Evolutionary conservation across 1,140 invertebrate species (phyloP).

Genomic region (Goniozus legneri): DNA sequence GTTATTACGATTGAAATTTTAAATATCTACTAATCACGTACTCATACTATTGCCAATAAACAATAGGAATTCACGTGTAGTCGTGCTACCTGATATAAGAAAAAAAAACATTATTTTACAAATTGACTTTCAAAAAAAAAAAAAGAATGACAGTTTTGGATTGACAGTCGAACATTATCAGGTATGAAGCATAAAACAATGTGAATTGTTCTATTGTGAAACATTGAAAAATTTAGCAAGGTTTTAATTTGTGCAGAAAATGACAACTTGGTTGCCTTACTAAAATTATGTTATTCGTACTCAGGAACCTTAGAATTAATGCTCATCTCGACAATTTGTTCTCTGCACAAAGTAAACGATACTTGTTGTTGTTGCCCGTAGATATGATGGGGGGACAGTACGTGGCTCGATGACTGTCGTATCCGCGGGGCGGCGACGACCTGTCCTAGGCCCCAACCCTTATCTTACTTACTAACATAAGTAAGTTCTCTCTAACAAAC

Average conservation of each 20-base stretch:
- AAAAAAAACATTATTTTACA: no score
- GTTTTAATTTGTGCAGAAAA: slow-evolving; percentile 55
- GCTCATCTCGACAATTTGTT: slow-evolving; percentile 48
- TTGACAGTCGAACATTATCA: no score
- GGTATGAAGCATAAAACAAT: slow-evolving; percentile 9
- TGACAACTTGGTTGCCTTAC: no score
- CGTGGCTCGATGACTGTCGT: slow-evolving; percentile 58
- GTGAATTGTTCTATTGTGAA: slow-evolving; percentile 12
- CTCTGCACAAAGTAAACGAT: slow-evolving; percentile 55
- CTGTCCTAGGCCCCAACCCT: slow-evolving; percentile 57
- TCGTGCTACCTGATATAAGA: no score
- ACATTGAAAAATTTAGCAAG: slow-evolving; percentile 40
- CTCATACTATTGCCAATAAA: not conserved
- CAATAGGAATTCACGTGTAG: not conserved
- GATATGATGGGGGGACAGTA: slow-evolving; percentile 58
- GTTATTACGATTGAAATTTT: not conserved
- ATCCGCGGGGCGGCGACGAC: slow-evolving; percentile 56
- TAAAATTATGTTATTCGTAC: no score
- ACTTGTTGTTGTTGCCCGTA: slow-evolving; percentile 55
- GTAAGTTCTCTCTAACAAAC: slow-evolving; percentile 57
- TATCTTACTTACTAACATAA: slow-evolving; percentile 58
- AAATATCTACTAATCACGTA: not conserved
- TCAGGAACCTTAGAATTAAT: no score
- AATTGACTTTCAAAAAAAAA: no score
- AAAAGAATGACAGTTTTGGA: no score